Evolutionary conservation across 2,888 invertebrate genomes (phyloP).

Genomic region (Helicoverpa assulta): DNA sequence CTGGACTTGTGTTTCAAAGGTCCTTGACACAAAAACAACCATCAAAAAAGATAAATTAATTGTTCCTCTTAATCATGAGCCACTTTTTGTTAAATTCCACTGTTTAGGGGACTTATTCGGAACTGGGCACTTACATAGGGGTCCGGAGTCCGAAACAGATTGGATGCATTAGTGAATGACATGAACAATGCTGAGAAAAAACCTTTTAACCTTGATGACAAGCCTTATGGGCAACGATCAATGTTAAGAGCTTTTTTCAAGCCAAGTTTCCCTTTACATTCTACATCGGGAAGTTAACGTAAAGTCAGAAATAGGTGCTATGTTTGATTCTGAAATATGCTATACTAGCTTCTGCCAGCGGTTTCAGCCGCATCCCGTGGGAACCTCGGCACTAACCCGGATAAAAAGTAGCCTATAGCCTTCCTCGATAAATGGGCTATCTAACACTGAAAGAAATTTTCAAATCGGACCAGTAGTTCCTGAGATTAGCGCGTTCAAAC

Average conservation of each 20-base stretch:
- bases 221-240: slow-evolving; percentile 23
- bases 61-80: slow-evolving; percentile 12
- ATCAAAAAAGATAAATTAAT: slow-evolving; percentile 30
- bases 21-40: slow-evolving; percentile 1
- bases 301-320: too few species aligned
- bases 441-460: too few species aligned
- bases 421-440: too few species aligned
- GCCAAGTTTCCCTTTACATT: not conserved
- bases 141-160: slow-evolving; percentile 19
- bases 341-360: too few species aligned
- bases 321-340: too few species aligned
- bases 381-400: too few species aligned
- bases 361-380: too few species aligned
- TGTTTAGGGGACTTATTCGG: slow-evolving; percentile 11
- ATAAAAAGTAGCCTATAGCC: too few species aligned
- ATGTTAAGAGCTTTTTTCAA: slow-evolving; percentile 9
- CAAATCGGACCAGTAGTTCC: too few species aligned
- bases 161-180: slow-evolving; percentile 50
- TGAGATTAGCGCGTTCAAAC: too few species aligned
- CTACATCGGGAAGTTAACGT: not conserved
- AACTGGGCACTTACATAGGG: slow-evolving; percentile 2
- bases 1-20: slow-evolving; percentile 3
- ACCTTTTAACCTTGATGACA: slow-evolving; percentile 17
- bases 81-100: slow-evolving; percentile 29
- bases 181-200: slow-evolving; percentile 33